phyloP scores from a whole-genome alignment of 2,888 invertebrate genomes.

The Diaperis boleti region DNA sequence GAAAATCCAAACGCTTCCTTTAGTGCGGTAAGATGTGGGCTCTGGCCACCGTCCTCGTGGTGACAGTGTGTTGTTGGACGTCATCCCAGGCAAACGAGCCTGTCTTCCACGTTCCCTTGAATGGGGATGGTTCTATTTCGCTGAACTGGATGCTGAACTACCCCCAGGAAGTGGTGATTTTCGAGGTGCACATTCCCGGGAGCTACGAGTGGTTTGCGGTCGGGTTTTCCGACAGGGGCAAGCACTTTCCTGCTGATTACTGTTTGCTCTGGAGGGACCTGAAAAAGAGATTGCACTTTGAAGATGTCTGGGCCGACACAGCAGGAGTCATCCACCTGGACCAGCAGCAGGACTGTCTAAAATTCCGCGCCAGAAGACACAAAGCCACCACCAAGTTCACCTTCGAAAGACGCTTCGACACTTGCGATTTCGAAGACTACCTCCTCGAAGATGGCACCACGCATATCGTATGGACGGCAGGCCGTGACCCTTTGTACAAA shows the following conservation, averaged over 20 bases:
- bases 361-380: slow-evolving; percentile 68
- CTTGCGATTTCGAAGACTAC: slow-evolving; percentile 84
- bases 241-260: slow-evolving; percentile 80
- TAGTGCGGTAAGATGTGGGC: slow-evolving; percentile 22
- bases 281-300: slow-evolving; percentile 70
- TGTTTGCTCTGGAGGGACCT: slow-evolving; percentile 85
- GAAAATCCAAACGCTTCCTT: slow-evolving; percentile 34
- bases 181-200: slow-evolving; percentile 69
- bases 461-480: slow-evolving; percentile 87
- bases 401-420: slow-evolving; percentile 85
- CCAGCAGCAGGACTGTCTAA: slow-evolving; percentile 79
- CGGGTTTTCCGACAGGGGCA: slow-evolving; percentile 88
- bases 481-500: slow-evolving; percentile 78
- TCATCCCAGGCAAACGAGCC: too few relatives aligned
- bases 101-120: slow-evolving; percentile 64
- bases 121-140: slow-evolving; percentile 61
- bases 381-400: slow-evolving; percentile 75
- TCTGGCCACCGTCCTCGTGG: slow-evolving; percentile 2
- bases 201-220: slow-evolving; percentile 81
- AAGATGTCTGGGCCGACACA: slow-evolving; percentile 80
- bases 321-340: slow-evolving; percentile 78
- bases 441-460: slow-evolving; percentile 89
- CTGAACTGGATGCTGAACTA: slow-evolving; percentile 69
- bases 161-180: slow-evolving; percentile 61
- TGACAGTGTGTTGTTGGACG: slow-evolving; percentile 7